Evolutionary conservation across 2,113 vertebrate genomes (phyloP).

Genomic region (Glaucomys volans): DNA sequence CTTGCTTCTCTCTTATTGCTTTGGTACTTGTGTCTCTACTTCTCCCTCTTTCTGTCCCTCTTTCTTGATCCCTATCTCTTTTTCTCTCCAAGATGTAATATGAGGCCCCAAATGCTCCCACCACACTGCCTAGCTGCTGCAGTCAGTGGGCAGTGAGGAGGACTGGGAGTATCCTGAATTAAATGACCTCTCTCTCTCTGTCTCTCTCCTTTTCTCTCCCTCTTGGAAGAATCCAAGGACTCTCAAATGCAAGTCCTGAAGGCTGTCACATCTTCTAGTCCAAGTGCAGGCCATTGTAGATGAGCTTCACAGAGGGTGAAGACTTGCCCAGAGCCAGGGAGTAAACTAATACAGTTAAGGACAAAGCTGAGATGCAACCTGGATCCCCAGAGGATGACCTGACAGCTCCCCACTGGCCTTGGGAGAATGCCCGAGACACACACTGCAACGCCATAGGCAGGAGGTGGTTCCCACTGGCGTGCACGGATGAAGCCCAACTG

Average conservation of each 20-base stretch:
- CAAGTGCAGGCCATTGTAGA: background rate
- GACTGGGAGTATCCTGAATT: background rate
- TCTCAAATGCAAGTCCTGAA: background rate
- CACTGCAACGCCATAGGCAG: background rate
- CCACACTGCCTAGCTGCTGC: background rate
- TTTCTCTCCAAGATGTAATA: background rate
- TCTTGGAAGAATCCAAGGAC: background rate
- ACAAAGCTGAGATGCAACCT: background rate
- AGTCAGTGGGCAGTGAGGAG: background rate
- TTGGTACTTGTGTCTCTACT: background rate
- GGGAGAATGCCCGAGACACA: background rate
- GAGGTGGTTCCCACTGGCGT: accelerated
- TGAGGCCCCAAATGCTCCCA: background rate
- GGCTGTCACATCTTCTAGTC: background rate
- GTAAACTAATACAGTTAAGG: background rate
- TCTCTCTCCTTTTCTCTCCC: background rate
- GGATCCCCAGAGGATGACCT: background rate
- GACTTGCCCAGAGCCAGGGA: background rate
- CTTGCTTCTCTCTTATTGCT: background rate
- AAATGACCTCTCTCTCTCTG: background rate
- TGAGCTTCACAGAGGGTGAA: background rate
- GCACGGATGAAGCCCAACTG: background rate
- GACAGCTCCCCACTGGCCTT: background rate
- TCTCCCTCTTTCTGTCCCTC: background rate
- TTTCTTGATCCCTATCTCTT: background rate